These are phyloP conservation scores for Poeciliopsis presidionis DNA, from an alignment of 2,797 vertebrate species.

Conservation along the genomic window DNA sequence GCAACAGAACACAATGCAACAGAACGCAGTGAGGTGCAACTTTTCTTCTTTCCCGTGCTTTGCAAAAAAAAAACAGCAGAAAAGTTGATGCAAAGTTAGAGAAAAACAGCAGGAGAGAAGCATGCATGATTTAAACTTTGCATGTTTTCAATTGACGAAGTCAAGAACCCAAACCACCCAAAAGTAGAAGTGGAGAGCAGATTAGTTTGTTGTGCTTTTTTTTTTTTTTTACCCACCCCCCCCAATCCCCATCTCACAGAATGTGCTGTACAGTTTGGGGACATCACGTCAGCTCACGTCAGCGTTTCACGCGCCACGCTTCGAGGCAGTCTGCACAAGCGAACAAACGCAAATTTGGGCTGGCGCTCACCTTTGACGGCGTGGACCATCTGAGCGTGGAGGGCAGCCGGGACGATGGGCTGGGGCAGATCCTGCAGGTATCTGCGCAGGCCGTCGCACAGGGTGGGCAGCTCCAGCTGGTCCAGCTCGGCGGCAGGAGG, in stretches of 20 bases:
- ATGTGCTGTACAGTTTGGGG: slow-evolving; percentile 53
- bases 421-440: slow-evolving; percentile 95
- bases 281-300: slow-evolving; percentile 50
- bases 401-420: slow-evolving; percentile 87
- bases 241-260: slow-evolving; percentile 19
- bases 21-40: slow-evolving; percentile 39
- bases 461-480: slow-evolving; percentile 85
- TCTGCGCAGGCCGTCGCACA: slow-evolving; percentile 89
- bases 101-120: slow-evolving; percentile 11
- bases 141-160: not conserved
- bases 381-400: slow-evolving; percentile 89
- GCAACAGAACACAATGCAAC: slow-evolving; percentile 30
- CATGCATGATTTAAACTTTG: not conserved
- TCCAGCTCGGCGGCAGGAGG: slow-evolving; percentile 84
- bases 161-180: not conserved
- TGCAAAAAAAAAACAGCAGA: not conserved
- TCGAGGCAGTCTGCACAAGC: slow-evolving; percentile 7
- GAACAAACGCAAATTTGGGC: not conserved
- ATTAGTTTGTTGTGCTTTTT: slow-evolving; percentile 30
- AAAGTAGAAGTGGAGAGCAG: not conserved
- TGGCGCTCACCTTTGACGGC: slow-evolving; percentile 87
- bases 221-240: not conserved
- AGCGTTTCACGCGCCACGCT: slow-evolving; percentile 20
- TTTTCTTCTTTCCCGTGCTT: slow-evolving; percentile 28
- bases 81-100: not conserved